phyloP scores from a whole-genome alignment of 1,140 invertebrate species.

The Drosophila navojoa region DNA sequence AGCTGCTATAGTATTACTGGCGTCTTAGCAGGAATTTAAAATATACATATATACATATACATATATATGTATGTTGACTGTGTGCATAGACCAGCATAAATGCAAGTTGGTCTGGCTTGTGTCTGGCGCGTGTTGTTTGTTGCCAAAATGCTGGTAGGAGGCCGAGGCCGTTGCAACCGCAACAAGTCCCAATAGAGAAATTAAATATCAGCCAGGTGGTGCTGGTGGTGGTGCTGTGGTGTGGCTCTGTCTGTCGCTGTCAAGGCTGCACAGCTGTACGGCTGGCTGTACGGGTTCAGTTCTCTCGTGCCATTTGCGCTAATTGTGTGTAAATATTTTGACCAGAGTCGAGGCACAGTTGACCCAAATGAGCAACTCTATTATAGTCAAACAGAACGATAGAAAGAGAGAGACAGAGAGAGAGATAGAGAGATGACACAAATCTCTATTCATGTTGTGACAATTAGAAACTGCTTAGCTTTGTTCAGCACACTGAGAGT shows the following conservation, averaged over 20 bases:
- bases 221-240: too few species aligned
- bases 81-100: slow-evolving; percentile 53
- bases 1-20: slow-evolving; percentile 9
- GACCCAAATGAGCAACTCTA: slow-evolving; percentile 30
- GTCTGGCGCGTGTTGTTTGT: slow-evolving; percentile 59
- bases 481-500: too few species aligned
- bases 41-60: not conserved
- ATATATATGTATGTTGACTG: slow-evolving; percentile 5
- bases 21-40: slow-evolving; percentile 47
- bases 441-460: slow-evolving; percentile 44
- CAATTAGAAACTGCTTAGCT: slow-evolving; percentile 74
- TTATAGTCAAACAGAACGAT: slow-evolving; percentile 17
- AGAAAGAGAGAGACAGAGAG: not conserved
- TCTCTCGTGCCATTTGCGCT: slow-evolving; percentile 73
- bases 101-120: slow-evolving; percentile 26
- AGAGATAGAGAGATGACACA: too few species aligned
- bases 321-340: slow-evolving; percentile 80
- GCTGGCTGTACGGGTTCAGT: not conserved
- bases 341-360: slow-evolving; percentile 26
- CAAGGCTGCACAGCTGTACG: not conserved
- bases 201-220: slow-evolving; percentile 51
- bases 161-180: slow-evolving; percentile 20
- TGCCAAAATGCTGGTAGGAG: slow-evolving; percentile 53
- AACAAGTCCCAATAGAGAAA: slow-evolving; percentile 59
- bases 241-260: not conserved